A percentile compares a stretch with the other conserved stretches of the same genome.
Conservation (phyloP, 1,140 invertebrate species). For the Drosophila equinoxialis region DNA sequence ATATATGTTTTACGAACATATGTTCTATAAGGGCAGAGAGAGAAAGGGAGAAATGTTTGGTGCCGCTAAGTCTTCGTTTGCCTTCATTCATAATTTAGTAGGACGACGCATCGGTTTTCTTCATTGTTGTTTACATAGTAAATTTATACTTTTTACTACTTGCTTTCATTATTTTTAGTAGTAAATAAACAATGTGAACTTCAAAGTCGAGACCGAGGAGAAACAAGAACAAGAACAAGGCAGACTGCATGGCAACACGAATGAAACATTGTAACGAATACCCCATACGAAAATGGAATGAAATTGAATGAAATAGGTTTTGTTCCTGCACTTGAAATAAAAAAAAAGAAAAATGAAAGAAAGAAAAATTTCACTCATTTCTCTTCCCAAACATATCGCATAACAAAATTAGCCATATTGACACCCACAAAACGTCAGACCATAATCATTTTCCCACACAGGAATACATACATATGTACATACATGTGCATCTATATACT, state of each 20-base stretch:
- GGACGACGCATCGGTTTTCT: constrained; percentile 32
- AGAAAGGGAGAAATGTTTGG: not conserved
- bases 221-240: not conserved
- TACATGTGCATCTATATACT: constrained; percentile 5
- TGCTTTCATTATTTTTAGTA: constrained; percentile 80
- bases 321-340: constrained; percentile 48
- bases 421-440: constrained; percentile 54
- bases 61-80: constrained; percentile 38
- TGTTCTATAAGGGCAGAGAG: constrained; percentile 20
- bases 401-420: constrained; percentile 74
- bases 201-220: constrained; percentile 58
- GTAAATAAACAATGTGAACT: constrained; percentile 76
- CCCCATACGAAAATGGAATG: constrained; percentile 25
- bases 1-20: constrained; percentile 29
- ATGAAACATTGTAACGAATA: constrained; percentile 48
- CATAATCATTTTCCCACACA: constrained; percentile 49
- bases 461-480: constrained; percentile 23
- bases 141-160: constrained; percentile 81
- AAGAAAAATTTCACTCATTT: constrained; percentile 22
- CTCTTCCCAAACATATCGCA: constrained; percentile 58
- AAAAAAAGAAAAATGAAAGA: not conserved
- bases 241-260: constrained; percentile 71
- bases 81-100: constrained; percentile 66
- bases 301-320: constrained; percentile 8
- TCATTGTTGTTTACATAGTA: constrained; percentile 78